Evolutionary conservation across 2,797 vertebrate species (phyloP), one percentile per base, ranked within the genome.

Genomic region (Diplodus puntazzo): DNA sequence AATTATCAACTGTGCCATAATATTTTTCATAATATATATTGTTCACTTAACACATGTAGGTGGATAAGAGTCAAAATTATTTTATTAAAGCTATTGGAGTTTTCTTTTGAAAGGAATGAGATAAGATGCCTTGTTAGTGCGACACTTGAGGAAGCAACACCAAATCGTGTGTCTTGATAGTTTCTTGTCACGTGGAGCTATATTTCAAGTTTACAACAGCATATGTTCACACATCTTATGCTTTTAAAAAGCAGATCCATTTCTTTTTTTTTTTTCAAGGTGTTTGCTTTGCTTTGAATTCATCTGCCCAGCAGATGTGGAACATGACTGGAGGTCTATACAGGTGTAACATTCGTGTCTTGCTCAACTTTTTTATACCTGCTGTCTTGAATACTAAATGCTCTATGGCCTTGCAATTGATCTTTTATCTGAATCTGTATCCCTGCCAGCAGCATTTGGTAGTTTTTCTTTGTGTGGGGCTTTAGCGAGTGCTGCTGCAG

Each of bases 221-320:
- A 54, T 84, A 27, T 25, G 50, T 45, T 48, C 23, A 53, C 53
- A 58, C 68, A 46, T 79, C 46, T 75, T 39, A 52, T 46, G 57
- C 70, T 73, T 68, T 68, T 80, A 82, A 77, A 59, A 43, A 53
- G 20, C 42, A 34, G 59, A 62, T 85, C 58, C 67, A 30, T 77
- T 79, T 59, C 39, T 39, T 25, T 25, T 3, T 7, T 27, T 76
- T 74, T 61, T 82, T 76, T 83, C 61, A 81, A 77, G 70, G 69
- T 85, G 75, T 50, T 70, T 16, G 21, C 18, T 34, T 18, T 66
- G 76, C 60, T 49, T 72, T 55, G 52, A 77, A 61, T 80, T 84
- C 83, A 88, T 91, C 87, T 93, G 91, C 70, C 48, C 25, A 73
- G 57, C 89, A 93, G 88, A 92, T 92, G 89, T 84, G 75, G 43